Percentiles rank a stretch among this genome's conserved stretches.
These are phyloP conservation scores for Thecocarcelia acutangulata DNA, from an alignment of 2,888 invertebrate genomes.

Conservation along the genomic window DNA sequence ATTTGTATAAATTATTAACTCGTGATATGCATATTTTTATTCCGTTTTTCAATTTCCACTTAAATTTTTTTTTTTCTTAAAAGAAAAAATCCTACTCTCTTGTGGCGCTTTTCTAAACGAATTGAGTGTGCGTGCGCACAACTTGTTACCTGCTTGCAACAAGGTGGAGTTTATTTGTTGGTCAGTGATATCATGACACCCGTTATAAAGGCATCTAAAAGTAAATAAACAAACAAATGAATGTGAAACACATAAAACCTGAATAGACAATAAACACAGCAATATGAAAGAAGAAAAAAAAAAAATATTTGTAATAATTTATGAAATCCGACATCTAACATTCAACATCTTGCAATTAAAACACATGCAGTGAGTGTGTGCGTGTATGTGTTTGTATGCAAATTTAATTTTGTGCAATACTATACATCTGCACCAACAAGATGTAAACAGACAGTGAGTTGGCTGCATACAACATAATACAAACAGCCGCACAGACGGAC, in stretches of 20 bases:
- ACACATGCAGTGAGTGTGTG: neutral
- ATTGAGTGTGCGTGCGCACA: constrained; percentile 35
- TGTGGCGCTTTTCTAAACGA: too few relatives aligned
- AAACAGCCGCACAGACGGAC: too few relatives aligned
- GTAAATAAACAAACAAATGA: constrained; percentile 49
- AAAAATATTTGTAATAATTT: constrained; percentile 51
- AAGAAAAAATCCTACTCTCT: constrained; percentile 48
- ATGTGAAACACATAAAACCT: constrained; percentile 57
- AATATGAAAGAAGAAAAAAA: constrained; percentile 4
- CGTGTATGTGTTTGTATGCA: constrained; percentile 41
- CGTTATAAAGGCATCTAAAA: constrained; percentile 60
- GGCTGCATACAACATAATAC: constrained; percentile 26
- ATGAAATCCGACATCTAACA: constrained; percentile 62
- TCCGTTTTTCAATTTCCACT: neutral
- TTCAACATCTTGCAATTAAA: constrained; percentile 58
- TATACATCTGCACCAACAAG: constrained; percentile 52
- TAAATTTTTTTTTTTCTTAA: neutral
- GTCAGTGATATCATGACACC: constrained; percentile 69
- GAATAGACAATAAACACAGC: constrained; percentile 52
- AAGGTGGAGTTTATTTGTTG: constrained; percentile 61
- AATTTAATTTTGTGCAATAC: constrained; percentile 55
- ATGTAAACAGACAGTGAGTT: constrained; percentile 43
- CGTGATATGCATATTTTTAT: constrained; percentile 13
- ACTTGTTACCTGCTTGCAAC: constrained; percentile 55
- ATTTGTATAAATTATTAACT: constrained; percentile 32